Conservation (phyloP, 1,140 invertebrate species). For the Heliconius hermathena region DNA sequence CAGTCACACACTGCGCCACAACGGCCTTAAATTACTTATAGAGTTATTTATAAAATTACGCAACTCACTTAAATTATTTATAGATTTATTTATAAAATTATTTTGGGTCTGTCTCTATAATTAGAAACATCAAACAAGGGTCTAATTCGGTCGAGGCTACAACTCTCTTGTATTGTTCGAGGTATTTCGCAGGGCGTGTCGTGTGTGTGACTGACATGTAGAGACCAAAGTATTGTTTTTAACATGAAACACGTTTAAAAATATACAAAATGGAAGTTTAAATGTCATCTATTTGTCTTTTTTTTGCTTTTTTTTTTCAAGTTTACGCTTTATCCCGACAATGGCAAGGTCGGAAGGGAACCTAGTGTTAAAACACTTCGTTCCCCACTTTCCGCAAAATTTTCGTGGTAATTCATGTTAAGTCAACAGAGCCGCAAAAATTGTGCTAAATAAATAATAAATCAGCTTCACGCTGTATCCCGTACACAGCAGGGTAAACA, state of each 20-base stretch:
- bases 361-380: not conserved
- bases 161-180: not conserved
- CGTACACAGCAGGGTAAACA: too few relatives aligned
- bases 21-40: not conserved
- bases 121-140: constrained; percentile 2
- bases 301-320: not conserved
- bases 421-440: too few relatives aligned
- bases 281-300: not conserved
- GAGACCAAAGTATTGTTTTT: not conserved
- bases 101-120: not conserved
- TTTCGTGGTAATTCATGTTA: not conserved
- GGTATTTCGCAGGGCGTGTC: not conserved
- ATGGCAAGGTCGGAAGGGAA: too few relatives aligned
- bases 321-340: too few relatives aligned
- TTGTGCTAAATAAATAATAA: too few relatives aligned
- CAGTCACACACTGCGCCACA: too few relatives aligned
- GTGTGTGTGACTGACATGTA: not conserved
- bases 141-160: not conserved
- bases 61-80: not conserved
- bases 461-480: too few relatives aligned
- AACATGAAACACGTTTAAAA: not conserved
- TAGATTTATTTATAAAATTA: constrained; percentile 1
- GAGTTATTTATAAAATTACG: not conserved
- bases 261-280: not conserved
- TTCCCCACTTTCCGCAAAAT: not conserved